Evolutionary conservation across 2,888 invertebrate genomes (phyloP), one percentile per base, ranked within the genome.

Genomic region (Physocephala rufipes): DNA sequence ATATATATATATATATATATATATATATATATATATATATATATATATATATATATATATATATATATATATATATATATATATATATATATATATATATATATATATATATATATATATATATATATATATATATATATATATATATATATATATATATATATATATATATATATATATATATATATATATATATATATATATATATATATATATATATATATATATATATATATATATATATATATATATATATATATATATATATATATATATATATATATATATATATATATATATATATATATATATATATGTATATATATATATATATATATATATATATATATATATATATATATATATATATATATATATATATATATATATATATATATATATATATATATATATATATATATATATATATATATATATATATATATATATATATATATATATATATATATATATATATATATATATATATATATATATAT

Each of bases 101-200:
- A 47, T 43, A 64, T 64, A 47, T 64, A 64, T 64, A 47, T 43
- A 64, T 64, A 47, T 64, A 64, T 64, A 47, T 45, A 64, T 64
- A 47, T 64, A 64, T 64, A 47, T 43, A 64, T 64, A 47, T 64
- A 64, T 64, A 47, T 43, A 64, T 64, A 47, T 64, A 64, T 64
- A 47, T 43, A 64, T 64, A 47, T 64, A 64, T 64, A 47, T 43
- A 64, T 64, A 47, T 64, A 64, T 64, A 47, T 43, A 64, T 64
- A 47, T 64, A 64, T 64, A 47, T 45, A 64, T 64, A 47, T 64
- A 64, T 64, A 47, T 43, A 64, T 64, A 47, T 64, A 64, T 64
- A 47, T 43, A 64, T 64, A 47, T 64, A 64, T 64, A 47, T 43
- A 64, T 64, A 47, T 64, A 64, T 64, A 47, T 43, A 64, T 64